These are phyloP conservation scores for Steinernema khuongi DNA, from an alignment of 1,140 invertebrate species.

Conservation along the genomic window DNA sequence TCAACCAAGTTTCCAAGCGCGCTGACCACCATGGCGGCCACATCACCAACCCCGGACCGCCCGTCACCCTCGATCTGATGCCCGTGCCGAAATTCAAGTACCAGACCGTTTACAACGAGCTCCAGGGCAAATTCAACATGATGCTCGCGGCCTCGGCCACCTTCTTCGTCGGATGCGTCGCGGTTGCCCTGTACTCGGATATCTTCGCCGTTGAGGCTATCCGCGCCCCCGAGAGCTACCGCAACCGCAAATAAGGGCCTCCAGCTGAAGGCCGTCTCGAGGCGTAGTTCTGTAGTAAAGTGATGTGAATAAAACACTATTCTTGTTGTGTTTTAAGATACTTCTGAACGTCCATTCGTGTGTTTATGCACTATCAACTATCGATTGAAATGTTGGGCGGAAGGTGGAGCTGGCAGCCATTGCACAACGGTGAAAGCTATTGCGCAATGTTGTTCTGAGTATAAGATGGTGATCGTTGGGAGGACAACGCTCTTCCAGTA, in stretches of 20 bases:
- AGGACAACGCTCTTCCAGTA: not conserved
- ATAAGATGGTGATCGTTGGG: not conserved
- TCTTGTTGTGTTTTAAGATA: not conserved
- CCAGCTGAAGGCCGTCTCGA: not conserved
- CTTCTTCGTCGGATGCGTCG: conserved; percentile 24
- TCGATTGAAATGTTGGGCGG: not conserved
- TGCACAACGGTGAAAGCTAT: not conserved
- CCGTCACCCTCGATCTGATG: conserved; percentile 31
- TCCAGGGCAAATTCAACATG: conserved; percentile 34
- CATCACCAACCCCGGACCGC: conserved; percentile 35
- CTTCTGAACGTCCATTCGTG: not conserved
- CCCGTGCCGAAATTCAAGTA: conserved; percentile 32
- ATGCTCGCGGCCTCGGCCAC: conserved; percentile 27
- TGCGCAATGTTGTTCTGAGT: not conserved
- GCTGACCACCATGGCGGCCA: not conserved
- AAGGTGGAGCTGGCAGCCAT: not conserved
- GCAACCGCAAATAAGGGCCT: conserved; percentile 29
- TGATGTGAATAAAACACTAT: conserved; percentile 8
- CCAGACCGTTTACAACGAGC: conserved; percentile 34
- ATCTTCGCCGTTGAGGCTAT: conserved; percentile 30
- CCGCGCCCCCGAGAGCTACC: conserved; percentile 34
- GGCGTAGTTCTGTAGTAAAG: conserved; percentile 7
- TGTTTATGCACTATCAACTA: not conserved
- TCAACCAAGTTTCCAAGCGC: not conserved
- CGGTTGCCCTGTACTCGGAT: conserved; percentile 24